Base-by-base conservation (phyloP, 1,140 invertebrate species). In the Hestina assimilis region DNA sequence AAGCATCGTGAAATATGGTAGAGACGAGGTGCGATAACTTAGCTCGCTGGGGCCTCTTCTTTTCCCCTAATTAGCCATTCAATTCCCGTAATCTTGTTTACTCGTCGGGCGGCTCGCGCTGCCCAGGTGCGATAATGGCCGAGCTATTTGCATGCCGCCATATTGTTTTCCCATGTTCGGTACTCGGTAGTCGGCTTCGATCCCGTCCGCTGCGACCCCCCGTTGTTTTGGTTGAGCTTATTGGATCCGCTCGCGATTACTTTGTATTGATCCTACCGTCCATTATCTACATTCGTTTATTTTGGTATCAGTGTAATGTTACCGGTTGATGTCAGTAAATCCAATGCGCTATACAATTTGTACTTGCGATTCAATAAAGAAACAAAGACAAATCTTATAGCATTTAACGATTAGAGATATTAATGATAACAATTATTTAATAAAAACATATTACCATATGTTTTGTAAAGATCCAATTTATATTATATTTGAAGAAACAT, bases 71-170 rank as follows among this genome's bases (percentile, higher is more conserved):
- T 87, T 86, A 87, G 83, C 81, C 77, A 87, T 86, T 86, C 83
- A 82, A 82, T 86, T 82, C 83, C 75, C 84, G 83, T 87, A 86
- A 86, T 86, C 81, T 86, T 87, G 84, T 86, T 86, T 84, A 83
- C 83, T 79, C 76, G 78, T 75, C 78, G 75, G 69, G 67, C 73
- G 70, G 74, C 74, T 68, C 72, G 66, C 75, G 73, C 79, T 83
- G 84, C 70, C 79, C 84, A 87, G 84, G 82, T 87, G 84, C 82
- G 84, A 87, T 87, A 87, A 87, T 87, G 81, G 84, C 79, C 78
- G 80, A 75, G 77, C 73, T 85, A 87, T 87, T 87, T 87, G 84
- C 84, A 87, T 87, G 84, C 81, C 84, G 84, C 81, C 82, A 85
- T 87, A 84, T 84, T 87, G 84, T 84, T 81, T 83, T 68, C 78